Base-by-base conservation (phyloP, 2,113 vertebrate species). In the Podarcis muralis region DNA sequence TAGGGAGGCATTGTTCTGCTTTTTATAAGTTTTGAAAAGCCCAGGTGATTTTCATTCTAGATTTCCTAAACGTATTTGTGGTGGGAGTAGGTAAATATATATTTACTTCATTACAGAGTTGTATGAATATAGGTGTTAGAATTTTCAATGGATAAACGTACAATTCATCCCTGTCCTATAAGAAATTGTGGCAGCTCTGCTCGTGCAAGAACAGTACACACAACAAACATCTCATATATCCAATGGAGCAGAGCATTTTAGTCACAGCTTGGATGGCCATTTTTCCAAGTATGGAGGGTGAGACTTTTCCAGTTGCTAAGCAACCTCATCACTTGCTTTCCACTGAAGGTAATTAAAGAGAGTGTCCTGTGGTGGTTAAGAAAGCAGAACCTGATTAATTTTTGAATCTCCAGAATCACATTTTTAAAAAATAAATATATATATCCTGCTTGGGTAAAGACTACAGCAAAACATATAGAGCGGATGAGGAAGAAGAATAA, bases 301-400 rank as follows among this genome's bases (percentile, higher is more conserved):
- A 57, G 66, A 59, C 15, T 72, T 71, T 59, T 57, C 65, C 27
- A 20, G 86, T 87, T 87, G 66, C 77, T 81, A 87, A 80, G 65
- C 48, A 71, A 87, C 86, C 66, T 79, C 43, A 57, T 68, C n/a
- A 20, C 66, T 35, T 59, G n/a, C 32, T 57, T 15, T 79, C 77
- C 12, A 27, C 23, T 57, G n/a, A 77, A 81, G 8, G 43, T 80
- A 59, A 87, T 87, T 81, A 87, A 48, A 15, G 15, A 59, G 43
- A 57, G 23, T 72, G 80, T 81, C 77, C 23, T 80, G 23, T 12
- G 5, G 48, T 71, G 68, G 25, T 81, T n/a, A 79, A 87, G 8
- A 57, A 69, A 80, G 35, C 62, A 68, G 35, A 84, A 72, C 48
- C 8, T 84, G 48, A 53, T 48, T 79, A 65, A 65, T 62, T 62